Base-by-base conservation (phyloP, 2,888 invertebrate species). In the Eutolmus rufibarbis region DNA sequence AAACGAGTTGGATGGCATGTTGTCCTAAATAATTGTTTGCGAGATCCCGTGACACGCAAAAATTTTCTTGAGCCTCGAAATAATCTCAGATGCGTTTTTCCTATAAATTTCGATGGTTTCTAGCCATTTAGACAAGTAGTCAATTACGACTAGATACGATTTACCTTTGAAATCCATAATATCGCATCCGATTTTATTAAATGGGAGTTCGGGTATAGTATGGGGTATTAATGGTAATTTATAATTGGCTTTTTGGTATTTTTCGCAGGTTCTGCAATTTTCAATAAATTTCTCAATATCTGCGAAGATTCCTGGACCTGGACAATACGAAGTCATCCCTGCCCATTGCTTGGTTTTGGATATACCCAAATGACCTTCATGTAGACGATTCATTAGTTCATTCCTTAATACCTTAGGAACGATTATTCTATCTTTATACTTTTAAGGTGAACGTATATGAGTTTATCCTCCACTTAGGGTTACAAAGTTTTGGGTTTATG, bases 361-460 rank as follows among this genome's bases (percentile, higher is more conserved):
- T 46, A 88, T 87, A 8, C 88, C 87, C 12, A 87, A 77, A 74
- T 88, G 88, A n/a, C 76, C 82, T n/a, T 86, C 74, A 37, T 88
- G 86, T 81, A 88, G 43, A 28, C 34, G n/a, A 23, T 37, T 7
- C 43, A 87, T 77, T 40, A 88, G 46, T 56, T 40, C n/a, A 46
- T 74, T 8, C 8, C 37, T 37, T 8, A 37, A 37, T 37, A 3
- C 0, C 8, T 37, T 37, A 37, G 37, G 37, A 8, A 37, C 37
- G 37, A 37, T 37, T 37, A 37, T 37, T 7, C 37, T 1, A 37
- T 37, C 37, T 37, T n/a, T n/a, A 9, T 40, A 40, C 40, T n/a
- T 43, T 81, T 9, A 81, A 14, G 2, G 51, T 16, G 28, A 16
- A 40, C 43, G 37, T 43, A 31, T 34, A 31, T 40, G 23, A 77